Evolutionary conservation across 2,888 invertebrate species (phyloP), one percentile per base, ranked within the genome.

Genomic region (Cataglyphis albicans): DNA sequence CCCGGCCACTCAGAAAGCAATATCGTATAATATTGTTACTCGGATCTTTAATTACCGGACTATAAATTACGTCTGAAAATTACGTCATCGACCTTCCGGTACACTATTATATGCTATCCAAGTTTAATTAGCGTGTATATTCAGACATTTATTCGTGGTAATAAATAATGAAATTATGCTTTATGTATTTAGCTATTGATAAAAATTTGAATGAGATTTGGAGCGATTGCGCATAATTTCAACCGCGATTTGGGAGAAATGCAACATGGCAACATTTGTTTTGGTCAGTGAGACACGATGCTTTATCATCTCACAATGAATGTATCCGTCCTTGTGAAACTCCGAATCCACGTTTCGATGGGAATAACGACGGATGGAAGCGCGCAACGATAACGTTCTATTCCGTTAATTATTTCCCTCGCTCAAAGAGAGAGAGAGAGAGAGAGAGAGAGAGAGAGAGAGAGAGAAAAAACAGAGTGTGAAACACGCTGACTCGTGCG

Each of bases 351-450:
- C 32, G 44, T 61, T 59, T 59, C 44, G 59, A 72, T 52, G 72
- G 78, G 52, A 80, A 72, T 80, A 72, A 76, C 76, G 68, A 68
- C 55, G 78, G 35, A 80, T 72, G 78, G 78, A 72, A 70, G 29
- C 76, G 55, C 57, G 21, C 72, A 38, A 25, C 29, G 59, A 78
- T 70, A 80, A 72, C 59, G 73, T 32, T 52, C 7, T 57, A 35
- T 55, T 48, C 73, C 59, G 78, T 80, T 72, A 80, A 80, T 80
- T 72, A 59, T 80, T 80, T 44, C 35, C 18, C 44, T 48, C 32
- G 25, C 25, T 67, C 15, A 4, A 7, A 52, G 25, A 21, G 52
- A 52, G 9, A 35, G 25, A 59, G 2, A 70, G 21, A 59, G 2
- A 70, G 21, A 52, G 25, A 21, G 52, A 52, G 9, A 35, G 25